A percentile compares a stretch with the other conserved stretches of the same genome.
These are phyloP conservation scores for Halcyon senegalensis DNA, from an alignment of 2,113 vertebrate genomes.

Conservation along the genomic window DNA sequence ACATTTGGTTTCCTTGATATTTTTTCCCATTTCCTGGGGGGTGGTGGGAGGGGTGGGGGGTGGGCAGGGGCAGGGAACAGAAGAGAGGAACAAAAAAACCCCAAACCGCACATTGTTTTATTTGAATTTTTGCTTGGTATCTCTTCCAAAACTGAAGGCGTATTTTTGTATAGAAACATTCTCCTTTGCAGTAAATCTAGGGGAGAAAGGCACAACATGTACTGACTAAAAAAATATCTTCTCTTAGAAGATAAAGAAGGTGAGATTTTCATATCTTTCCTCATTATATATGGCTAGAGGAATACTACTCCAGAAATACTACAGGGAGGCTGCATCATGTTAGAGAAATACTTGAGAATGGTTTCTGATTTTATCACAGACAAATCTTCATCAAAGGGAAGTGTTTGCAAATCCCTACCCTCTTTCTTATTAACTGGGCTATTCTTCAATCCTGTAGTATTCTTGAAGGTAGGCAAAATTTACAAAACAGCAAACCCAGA, in stretches of 20 bases:
- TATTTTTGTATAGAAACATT: not conserved
- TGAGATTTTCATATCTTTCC: not conserved
- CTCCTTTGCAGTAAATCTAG: not conserved
- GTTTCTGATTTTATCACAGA: not conserved
- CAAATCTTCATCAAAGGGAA: not conserved
- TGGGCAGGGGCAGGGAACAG: no score
- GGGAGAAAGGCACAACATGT: not conserved
- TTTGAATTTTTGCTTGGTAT: not conserved
- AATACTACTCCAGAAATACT: no score
- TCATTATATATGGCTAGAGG: not conserved
- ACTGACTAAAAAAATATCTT: not conserved
- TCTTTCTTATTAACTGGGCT: not conserved
- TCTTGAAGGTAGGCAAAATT: not conserved
- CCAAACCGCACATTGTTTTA: not conserved
- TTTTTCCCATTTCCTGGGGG: not conserved
- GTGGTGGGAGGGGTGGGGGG: no score
- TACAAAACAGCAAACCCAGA: not conserved
- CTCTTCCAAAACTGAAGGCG: not conserved
- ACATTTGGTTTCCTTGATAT: fast-evolving
- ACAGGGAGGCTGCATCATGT: not conserved
- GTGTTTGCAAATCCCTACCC: not conserved
- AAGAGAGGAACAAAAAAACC: not conserved
- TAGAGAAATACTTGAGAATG: not conserved
- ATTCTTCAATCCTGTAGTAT: not conserved
- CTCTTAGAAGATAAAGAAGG: not conserved